A percentile compares a stretch with the other conserved stretches of the same genome.
These are phyloP conservation scores for Himalopsyche kuldschensis DNA, from an alignment of 2,888 invertebrate genomes.

Conservation along the genomic window DNA sequence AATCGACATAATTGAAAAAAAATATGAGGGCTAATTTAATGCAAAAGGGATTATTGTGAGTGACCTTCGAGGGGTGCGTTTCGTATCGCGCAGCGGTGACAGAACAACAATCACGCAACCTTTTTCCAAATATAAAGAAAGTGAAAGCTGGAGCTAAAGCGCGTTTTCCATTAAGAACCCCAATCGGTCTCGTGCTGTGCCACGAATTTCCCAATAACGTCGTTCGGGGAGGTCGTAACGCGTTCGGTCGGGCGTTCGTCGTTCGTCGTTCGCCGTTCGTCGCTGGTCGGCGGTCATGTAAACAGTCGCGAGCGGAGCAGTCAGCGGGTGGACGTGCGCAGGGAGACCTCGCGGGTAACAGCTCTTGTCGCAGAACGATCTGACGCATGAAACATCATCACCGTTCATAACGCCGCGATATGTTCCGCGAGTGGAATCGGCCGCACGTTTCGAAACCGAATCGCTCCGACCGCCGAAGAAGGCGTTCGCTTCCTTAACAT, in stretches of 20 bases:
- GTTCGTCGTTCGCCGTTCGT: not conserved
- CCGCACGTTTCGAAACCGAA: not conserved
- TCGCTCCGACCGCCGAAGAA: constrained; percentile 4
- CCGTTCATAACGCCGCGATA: constrained; percentile 19
- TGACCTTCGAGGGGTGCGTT: not conserved
- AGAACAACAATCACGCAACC: not conserved
- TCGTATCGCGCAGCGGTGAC: not conserved
- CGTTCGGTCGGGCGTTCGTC: not conserved
- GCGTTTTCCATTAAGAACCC: constrained; percentile 27
- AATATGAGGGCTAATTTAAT: constrained; percentile 4
- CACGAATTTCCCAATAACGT: constrained; percentile 19
- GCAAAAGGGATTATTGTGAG: constrained; percentile 44
- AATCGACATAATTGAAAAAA: not conserved
- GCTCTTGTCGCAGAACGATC: not conserved
- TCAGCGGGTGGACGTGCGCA: not conserved
- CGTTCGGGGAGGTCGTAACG: not conserved
- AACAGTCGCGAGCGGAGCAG: not conserved
- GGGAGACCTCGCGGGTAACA: not conserved
- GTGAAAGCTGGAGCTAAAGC: constrained; percentile 16
- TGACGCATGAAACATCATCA: not conserved
- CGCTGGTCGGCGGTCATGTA: not conserved
- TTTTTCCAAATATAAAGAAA: constrained; percentile 13
- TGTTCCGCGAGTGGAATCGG: constrained; percentile 19
- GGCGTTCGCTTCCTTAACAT: constrained; percentile 15
- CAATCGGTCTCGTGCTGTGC: constrained; percentile 16